A percentile compares a stretch with the other conserved stretches of the same genome.
Evolutionary conservation across 1,140 invertebrate species (phyloP).

Genomic region (Adoxophyes honmai): DNA sequence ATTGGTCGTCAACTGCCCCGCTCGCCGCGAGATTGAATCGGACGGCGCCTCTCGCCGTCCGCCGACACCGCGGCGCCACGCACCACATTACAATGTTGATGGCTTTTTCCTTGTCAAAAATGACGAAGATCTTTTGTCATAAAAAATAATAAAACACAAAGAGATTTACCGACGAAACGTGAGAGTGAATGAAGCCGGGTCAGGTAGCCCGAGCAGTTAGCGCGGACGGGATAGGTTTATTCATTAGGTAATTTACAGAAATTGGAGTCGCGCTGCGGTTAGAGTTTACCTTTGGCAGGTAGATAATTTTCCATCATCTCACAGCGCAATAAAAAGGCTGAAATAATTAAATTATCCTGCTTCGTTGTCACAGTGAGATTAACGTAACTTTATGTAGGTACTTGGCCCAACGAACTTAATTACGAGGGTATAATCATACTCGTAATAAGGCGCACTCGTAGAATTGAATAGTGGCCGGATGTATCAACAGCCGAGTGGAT

Average conservation of each 20-base stretch:
- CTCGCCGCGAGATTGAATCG: constrained; percentile 60
- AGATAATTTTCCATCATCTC: not conserved
- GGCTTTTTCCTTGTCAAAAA: constrained; percentile 77
- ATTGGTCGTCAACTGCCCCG: constrained; percentile 67
- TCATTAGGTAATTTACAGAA: constrained; percentile 13
- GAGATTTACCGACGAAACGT: constrained; percentile 56
- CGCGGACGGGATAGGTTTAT: constrained; percentile 7
- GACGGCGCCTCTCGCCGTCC: constrained; percentile 47
- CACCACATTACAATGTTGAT: constrained; percentile 71
- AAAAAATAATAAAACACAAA: constrained; percentile 67
- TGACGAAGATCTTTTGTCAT: constrained; percentile 69
- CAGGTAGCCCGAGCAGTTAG: constrained; percentile 35
- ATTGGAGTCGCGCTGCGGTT: not conserved
- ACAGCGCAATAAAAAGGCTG: not conserved
- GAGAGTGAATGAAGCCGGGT: constrained; percentile 51
- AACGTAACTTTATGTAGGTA: too few species aligned
- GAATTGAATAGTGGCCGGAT: constrained; percentile 43
- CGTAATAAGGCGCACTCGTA: not conserved
- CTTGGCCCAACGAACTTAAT: not conserved
- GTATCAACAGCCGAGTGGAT: constrained; percentile 40
- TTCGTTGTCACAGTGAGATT: too few species aligned
- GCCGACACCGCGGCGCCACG: constrained; percentile 66
- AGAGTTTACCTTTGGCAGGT: not conserved
- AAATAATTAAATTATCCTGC: too few species aligned
- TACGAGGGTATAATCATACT: not conserved